Base-by-base conservation (phyloP, 2,888 invertebrate species). In the Nomada hirtipes region DNA sequence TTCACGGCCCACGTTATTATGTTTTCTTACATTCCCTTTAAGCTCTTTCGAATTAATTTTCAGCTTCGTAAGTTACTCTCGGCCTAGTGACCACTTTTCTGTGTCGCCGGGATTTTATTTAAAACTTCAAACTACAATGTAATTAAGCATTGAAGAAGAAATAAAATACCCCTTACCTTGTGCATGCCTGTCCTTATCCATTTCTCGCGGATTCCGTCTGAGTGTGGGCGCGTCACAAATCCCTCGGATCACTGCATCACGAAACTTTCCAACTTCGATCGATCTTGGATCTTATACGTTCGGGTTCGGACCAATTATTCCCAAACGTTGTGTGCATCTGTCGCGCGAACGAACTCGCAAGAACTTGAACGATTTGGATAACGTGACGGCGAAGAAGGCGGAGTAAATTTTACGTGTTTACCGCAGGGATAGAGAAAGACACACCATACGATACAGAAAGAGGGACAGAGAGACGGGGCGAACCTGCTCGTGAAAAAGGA, bases 181-280 rank as follows among this genome's bases (percentile, higher is more conserved):
- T 75, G 86, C 89, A 89, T 91, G 89, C 76, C 88, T 91, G 87
- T 92, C 91, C 91, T 92, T 92, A 86, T 92, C 92, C 92, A 92
- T 92, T 88, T 91, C 90, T 90, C 80, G 85, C 81, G 70, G 81
- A 81, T 78, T 57, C 68, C 83, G 13, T 84, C 76, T 89, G 85
- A 85, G 81, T 75, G 71, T 83, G 72, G 80, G 76, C 75, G 77
- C 76, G 78, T 83, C 78, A 78, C 86, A 74, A 79, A 88, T 82
- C 82, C 87, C 83, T 82, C 80, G 85, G 86, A 88, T 91, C 91
- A 91, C 90, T 91, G 90, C 91, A 91, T 91, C 89, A 83, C 86
- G 89, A 90, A 89, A 90, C 90, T 90, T 89, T 89, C 86, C 89
- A 82, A 82, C 83, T 81, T 71, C 79, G 83, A 85, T 68, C 85